Evolutionary conservation across 2,113 vertebrate species (phyloP), one percentile per base, ranked within the genome.

Genomic region (Chunga burmeisteri): DNA sequence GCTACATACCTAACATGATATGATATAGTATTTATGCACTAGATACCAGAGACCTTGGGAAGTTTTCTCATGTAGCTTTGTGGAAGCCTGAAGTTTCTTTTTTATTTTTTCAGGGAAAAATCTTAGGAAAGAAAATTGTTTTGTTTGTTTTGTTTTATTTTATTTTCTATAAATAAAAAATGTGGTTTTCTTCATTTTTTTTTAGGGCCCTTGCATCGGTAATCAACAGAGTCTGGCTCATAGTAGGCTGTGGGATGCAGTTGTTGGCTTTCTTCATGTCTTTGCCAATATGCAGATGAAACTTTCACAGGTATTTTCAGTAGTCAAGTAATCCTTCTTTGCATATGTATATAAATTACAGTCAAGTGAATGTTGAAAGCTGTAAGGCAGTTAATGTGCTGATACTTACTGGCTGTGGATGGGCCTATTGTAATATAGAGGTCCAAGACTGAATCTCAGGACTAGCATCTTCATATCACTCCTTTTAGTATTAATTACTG

Each of bases 211-310:
- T 11, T 99, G 99, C 81, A 98, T 99, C 53, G 99, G 99, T 52
- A 99, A 99, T 96, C 99, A 99, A 94, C 99, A 99, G 97, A 99
- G 99, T 96, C 98, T 99, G 97, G 99, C 99, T 86, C 99, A 99
- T 86, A 99, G 99, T 88, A 98, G 99, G 95, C 97, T 99, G 67
- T 99, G 99, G 99, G 99, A 99, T 52, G 99, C 99, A 12, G 99
- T 99, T 91, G 99, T 99, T 75, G 99, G 99, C 83, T 99, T 99
- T 96, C 98, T 99, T 89, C 99, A 99, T 29, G 99, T 99, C 36
- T 99, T 99, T 97, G 99, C 99, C 86, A 99, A 99, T 97, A 99
- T 99, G 99, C 99, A 99, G 97, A 99, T 99, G 99, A 99, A 99
- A 97, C 98, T 99, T 71, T 99, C 99, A 58, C 99, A 99, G 99